Percentiles rank a stretch among this genome's conserved stretches.
Evolutionary conservation across 1,140 invertebrate genomes (phyloP).

Genomic region (Pogonognathellus flavescens): DNA sequence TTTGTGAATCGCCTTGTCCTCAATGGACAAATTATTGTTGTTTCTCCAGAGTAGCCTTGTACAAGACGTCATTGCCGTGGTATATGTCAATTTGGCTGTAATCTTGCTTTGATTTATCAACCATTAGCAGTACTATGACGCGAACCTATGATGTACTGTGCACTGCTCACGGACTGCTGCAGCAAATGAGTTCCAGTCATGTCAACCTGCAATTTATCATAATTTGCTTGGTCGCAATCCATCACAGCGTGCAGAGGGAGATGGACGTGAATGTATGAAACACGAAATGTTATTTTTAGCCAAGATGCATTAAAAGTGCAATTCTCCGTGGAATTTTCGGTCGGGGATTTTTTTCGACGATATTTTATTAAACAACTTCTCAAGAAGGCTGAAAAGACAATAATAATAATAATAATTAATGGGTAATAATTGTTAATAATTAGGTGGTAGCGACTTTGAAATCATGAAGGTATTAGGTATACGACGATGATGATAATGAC

Average conservation of each 20-base stretch:
- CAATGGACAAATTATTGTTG: conserved; percentile 11
- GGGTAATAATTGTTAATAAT: conserved; percentile 38
- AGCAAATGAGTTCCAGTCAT: neutral
- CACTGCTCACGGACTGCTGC: neutral
- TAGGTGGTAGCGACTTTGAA: conserved; percentile 47
- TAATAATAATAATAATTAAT: conserved; percentile 26
- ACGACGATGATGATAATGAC: conserved; percentile 25
- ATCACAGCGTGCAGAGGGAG: too few species aligned
- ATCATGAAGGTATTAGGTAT: neutral
- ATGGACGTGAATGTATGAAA: too few species aligned
- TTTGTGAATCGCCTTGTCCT: neutral
- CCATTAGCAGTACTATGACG: too few species aligned
- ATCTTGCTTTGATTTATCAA: too few species aligned
- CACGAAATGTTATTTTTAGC: neutral
- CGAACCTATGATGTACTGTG: too few species aligned
- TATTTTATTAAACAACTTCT: conserved; percentile 48
- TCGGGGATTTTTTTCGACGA: conserved; percentile 34
- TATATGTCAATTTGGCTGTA: too few species aligned
- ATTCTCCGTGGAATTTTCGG: neutral
- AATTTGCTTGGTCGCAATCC: conserved; percentile 11
- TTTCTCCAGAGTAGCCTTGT: neutral
- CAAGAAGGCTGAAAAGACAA: conserved; percentile 31
- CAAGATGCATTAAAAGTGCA: neutral
- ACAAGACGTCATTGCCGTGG: neutral
- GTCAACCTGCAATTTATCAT: neutral